These are phyloP conservation scores for Neoniphon sammara DNA, from an alignment of 2,797 vertebrate species.

Conservation along the genomic window DNA sequence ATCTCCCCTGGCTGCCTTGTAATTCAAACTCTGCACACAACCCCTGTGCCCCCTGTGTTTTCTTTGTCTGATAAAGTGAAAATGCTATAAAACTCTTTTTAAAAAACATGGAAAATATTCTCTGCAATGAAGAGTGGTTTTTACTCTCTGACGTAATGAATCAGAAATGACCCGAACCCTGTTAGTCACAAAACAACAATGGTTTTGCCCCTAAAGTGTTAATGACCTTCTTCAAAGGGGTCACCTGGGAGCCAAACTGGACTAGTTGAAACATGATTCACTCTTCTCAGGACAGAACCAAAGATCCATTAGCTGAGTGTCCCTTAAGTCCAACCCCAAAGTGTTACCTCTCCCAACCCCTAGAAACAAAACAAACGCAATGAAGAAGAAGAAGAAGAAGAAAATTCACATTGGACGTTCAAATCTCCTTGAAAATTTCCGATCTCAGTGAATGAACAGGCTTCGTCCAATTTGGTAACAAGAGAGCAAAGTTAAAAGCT, in stretches of 20 bases:
- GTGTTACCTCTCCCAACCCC: neutral
- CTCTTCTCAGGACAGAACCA: slow-evolving; percentile 1
- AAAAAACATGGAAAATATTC: neutral
- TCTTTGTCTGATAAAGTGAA: no score
- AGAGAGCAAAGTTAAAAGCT: neutral
- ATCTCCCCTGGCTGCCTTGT: no score
- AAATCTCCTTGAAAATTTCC: neutral
- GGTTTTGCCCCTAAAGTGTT: slow-evolving; percentile 15
- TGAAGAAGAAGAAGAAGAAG: no score
- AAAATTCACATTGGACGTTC: slow-evolving; percentile 8
- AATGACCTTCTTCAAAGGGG: slow-evolving; percentile 36
- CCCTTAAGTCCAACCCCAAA: neutral
- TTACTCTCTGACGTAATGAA: neutral
- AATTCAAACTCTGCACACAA: no score
- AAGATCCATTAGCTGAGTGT: neutral
- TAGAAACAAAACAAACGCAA: no score
- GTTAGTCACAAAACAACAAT: slow-evolving; percentile 18
- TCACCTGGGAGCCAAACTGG: neutral
- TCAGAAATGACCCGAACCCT: neutral
- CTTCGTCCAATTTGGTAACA: neutral
- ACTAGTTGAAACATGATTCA: neutral
- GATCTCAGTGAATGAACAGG: no score
- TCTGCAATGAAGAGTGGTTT: neutral
- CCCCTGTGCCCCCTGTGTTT: no score
- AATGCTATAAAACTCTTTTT: neutral